Evolutionary conservation across 2,888 invertebrate genomes (phyloP).

Genomic region (Zonitis immaculata): DNA sequence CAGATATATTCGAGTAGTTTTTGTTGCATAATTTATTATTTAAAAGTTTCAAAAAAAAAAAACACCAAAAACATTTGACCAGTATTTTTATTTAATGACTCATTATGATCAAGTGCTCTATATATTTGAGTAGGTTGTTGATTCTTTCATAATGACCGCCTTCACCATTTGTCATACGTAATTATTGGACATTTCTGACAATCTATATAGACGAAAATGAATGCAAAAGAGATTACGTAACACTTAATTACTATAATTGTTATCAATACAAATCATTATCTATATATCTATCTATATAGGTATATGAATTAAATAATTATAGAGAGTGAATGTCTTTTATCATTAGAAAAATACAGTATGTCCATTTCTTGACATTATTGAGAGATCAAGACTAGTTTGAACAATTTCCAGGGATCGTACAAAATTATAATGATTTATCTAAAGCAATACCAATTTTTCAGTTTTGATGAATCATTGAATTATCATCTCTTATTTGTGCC

Average conservation of each 20-base stretch:
- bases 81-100: conserved; percentile 25
- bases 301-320: too few species aligned
- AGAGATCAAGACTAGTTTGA: too few species aligned
- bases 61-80: conserved; percentile 10
- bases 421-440: too few species aligned
- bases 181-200: background rate
- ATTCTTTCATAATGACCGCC: conserved; percentile 26
- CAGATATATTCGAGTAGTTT: too few species aligned
- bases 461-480: too few species aligned
- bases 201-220: background rate
- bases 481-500: too few species aligned
- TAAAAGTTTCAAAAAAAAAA: conserved; percentile 9
- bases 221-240: background rate
- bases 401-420: too few species aligned
- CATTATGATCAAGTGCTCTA: conserved; percentile 31
- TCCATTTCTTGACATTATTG: too few species aligned
- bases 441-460: too few species aligned
- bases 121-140: conserved; percentile 26
- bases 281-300: too few species aligned
- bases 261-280: background rate
- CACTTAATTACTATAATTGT: background rate
- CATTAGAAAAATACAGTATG: too few species aligned
- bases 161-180: conserved; percentile 20
- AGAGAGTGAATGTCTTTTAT: too few species aligned
- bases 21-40: conserved; percentile 24